A percentile compares a stretch with the other conserved stretches of the same genome.
These are phyloP conservation scores for Marcusenius ussheri DNA, from an alignment of 2,113 vertebrate genomes.

Conservation along the genomic window DNA sequence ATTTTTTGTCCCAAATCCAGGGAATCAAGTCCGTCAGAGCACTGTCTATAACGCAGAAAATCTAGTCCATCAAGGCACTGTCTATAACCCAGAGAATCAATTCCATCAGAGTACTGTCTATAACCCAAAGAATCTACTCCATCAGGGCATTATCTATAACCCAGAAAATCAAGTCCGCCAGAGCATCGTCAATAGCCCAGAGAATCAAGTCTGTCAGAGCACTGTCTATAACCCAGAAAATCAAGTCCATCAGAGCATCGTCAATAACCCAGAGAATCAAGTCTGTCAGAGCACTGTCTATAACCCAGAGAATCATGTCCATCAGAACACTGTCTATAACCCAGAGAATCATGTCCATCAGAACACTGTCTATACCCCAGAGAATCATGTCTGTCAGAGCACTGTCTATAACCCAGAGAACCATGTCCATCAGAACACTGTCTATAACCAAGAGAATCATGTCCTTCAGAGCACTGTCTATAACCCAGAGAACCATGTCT, in stretches of 20 bases:
- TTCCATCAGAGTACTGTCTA: not conserved
- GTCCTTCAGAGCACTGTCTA: no score
- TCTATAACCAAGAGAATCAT: no score
- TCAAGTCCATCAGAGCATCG: fast-evolving
- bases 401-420: no score
- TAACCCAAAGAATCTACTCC: not conserved
- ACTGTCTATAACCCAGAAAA: not conserved
- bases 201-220: not conserved
- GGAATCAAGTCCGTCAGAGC: not conserved
- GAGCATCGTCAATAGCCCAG: not conserved
- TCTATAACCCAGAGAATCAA: not conserved
- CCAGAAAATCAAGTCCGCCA: not conserved
- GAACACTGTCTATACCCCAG: no score
- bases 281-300: not conserved
- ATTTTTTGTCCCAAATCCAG: not conserved
- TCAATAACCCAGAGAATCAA: not conserved
- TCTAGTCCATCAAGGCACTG: fast-evolving
- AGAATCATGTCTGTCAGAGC: no score
- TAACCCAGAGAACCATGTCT: no score
- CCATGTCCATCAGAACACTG: no score
- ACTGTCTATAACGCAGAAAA: not conserved
- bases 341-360: no score
- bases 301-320: no score
- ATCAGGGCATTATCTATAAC: not conserved
- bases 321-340: no score